Evolutionary conservation across 2,888 invertebrate species (phyloP), one percentile per base, ranked within the genome.

Genomic region (Dione vanillae): DNA sequence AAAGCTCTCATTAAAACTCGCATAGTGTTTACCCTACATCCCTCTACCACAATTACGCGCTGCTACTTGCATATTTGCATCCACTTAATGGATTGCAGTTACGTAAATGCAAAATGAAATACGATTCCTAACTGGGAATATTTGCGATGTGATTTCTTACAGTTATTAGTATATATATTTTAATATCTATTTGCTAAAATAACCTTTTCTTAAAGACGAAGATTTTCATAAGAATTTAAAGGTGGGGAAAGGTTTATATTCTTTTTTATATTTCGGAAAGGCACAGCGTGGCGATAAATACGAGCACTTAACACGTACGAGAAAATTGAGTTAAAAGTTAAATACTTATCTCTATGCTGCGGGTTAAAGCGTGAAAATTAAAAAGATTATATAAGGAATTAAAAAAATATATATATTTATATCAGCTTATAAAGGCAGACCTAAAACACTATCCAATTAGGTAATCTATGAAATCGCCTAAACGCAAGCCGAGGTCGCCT

Each of bases 1-100:
- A n/a, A 12, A 20, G 52, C 51, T 65, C 59, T 71, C 69, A 70
- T 69, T 69, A 65, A 69, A 69, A 64, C 58, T 59, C 47, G 69
- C 72, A 45, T 49, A 52, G 45, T 69, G 64, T 67, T 69, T 72
- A 69, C 45, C 67, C 72, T 41, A 69, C 71, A 69, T 71, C 71
- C 65, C 68, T 56, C 47, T 1, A n/a, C 67, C 62, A 61, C 64
- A 69, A 66, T 72, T 65, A 70, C 68, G 71, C 40, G 37, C 54
- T 37, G 41, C 58, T 59, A 19, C 54, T 16, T 69, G 69, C 54
- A 47, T 69, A 69, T 64, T 69, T 69, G 64, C 69, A 62, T 54
- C 56, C 54, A 68, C 52, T 62, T 69, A 62, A 68, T 64, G 68
- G 45, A 68, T 69, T 69, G 62, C 68, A 56, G 20, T 35, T 54